Evolutionary conservation across 2,888 invertebrate species (phyloP).

Genomic region (Drosophila maculinotata): DNA sequence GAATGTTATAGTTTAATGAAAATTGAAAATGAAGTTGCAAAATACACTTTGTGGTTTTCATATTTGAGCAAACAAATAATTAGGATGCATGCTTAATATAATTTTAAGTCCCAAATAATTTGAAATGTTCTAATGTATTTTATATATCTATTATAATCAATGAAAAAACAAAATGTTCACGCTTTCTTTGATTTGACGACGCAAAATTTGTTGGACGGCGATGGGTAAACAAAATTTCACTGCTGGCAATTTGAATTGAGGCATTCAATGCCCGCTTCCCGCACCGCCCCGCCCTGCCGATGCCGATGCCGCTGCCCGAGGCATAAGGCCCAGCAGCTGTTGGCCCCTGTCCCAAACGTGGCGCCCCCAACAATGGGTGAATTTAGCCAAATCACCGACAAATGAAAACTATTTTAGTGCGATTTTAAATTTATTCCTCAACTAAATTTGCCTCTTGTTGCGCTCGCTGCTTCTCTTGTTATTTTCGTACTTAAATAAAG

Average conservation of each 20-base stretch:
- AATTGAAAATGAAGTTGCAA: too few relatives aligned
- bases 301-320: not conserved
- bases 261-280: constrained; percentile 3
- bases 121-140: too few relatives aligned
- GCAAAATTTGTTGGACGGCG: constrained; percentile 69
- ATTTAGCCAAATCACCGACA: constrained; percentile 49
- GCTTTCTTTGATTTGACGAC: constrained; percentile 59
- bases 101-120: too few relatives aligned
- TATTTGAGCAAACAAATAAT: too few relatives aligned
- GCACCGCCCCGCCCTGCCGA: not conserved
- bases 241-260: constrained; percentile 31
- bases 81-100: too few relatives aligned
- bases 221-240: constrained; percentile 62
- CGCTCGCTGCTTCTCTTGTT: constrained; percentile 52
- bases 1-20: too few relatives aligned
- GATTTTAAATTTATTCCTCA: constrained; percentile 59
- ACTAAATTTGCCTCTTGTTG: constrained; percentile 35
- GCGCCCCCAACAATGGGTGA: constrained; percentile 52
- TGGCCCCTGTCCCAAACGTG: constrained; percentile 4
- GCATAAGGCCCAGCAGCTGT: not conserved
- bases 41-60: too few relatives aligned
- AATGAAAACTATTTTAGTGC: constrained; percentile 59
- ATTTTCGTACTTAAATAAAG: constrained; percentile 79
- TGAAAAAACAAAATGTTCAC: constrained; percentile 39
- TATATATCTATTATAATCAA: constrained; percentile 65